Base-by-base conservation (phyloP, 2,113 vertebrate genomes). In the Crotalus horridus region DNA sequence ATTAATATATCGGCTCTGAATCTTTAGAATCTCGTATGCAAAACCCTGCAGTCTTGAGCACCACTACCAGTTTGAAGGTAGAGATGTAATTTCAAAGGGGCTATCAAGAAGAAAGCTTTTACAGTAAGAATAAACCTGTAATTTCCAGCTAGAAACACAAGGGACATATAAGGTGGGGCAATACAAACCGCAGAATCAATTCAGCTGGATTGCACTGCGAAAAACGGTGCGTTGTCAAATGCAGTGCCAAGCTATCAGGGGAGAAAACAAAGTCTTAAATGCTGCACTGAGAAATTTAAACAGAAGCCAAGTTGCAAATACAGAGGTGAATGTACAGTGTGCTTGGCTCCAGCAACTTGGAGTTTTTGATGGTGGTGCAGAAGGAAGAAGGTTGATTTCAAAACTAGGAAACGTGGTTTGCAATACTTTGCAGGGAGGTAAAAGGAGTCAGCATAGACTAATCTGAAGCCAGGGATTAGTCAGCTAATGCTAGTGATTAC, bases 101-200 rank as follows among this genome's bases (percentile, higher is more conserved):
- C 92, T 43, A 86, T 93, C 88, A 64, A 90, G 74, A 93, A 54
- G 89, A 93, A 90, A 93, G 46, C 29, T 85, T 93, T 90, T 93
- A 90, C 89, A 85, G 92, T 93, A 90, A 90, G 81, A 93, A 90
- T 90, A 93, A 90, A 89, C 81, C 92, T 90, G 92, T 90, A 87
- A 93, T 93, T 93, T 93, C 92, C 92, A 93, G 89, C 92, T 69
- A 54, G 56, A 93, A 64, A 87, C 92, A 64, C 88, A 86, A 90
- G 88, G 92, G 92, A 89, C 12, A 8, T 89, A 86, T 93, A 89
- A 93, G 11, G 23, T 89, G 87, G 48, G 89, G 92, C 92, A 87
- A 93, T 6, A 43, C 4, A 24, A 90, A 29, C 55, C 53, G n/a
- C 56, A 55, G 56, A 93, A 93, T 93, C 92, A 93, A 87, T 90